Evolutionary conservation across 2,888 invertebrate genomes (phyloP).

Genomic region (Prosopocoilus inquinatus): DNA sequence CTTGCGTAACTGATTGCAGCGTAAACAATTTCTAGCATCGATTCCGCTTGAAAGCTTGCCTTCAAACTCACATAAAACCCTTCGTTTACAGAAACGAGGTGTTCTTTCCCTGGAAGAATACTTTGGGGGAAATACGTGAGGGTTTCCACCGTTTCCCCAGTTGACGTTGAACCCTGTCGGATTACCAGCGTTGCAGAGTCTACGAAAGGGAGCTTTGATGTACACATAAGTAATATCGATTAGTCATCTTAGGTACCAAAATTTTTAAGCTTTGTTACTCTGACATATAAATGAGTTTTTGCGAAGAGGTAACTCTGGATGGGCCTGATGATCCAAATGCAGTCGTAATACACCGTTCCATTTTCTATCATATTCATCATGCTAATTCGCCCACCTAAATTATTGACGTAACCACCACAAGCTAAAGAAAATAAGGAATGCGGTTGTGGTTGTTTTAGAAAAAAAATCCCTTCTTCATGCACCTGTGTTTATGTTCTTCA

Average conservation of each 20-base stretch:
- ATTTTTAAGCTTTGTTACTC: slow-evolving; percentile 44
- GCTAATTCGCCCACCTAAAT: slow-evolving; percentile 69
- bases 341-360: slow-evolving; percentile 61
- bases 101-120: slow-evolving; percentile 50
- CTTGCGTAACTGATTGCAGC: slow-evolving; percentile 70
- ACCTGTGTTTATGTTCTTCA: slow-evolving; percentile 24
- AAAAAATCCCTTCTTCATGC: neutral
- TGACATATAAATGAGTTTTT: slow-evolving; percentile 66
- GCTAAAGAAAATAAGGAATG: slow-evolving; percentile 46
- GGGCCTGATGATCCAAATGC: slow-evolving; percentile 70
- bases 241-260: slow-evolving; percentile 36
- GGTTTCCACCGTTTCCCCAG: slow-evolving; percentile 58
- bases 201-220: slow-evolving; percentile 37
- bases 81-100: slow-evolving; percentile 60
- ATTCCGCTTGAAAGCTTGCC: slow-evolving; percentile 62
- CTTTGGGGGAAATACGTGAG: slow-evolving; percentile 59
- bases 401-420: slow-evolving; percentile 70
- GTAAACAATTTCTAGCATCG: slow-evolving; percentile 66
- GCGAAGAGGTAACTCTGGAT: slow-evolving; percentile 62
- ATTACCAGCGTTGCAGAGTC: slow-evolving; percentile 62
- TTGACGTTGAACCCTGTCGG: slow-evolving; percentile 68
- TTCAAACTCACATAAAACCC: slow-evolving; percentile 70
- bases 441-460: neutral
- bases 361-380: slow-evolving; percentile 72
- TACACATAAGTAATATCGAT: neutral